Evolutionary conservation across 92 coral and sea anemone genomes (phyloP), one percentile per base, ranked within the genome.

Genomic region (Pocillopora meandrina): DNA sequence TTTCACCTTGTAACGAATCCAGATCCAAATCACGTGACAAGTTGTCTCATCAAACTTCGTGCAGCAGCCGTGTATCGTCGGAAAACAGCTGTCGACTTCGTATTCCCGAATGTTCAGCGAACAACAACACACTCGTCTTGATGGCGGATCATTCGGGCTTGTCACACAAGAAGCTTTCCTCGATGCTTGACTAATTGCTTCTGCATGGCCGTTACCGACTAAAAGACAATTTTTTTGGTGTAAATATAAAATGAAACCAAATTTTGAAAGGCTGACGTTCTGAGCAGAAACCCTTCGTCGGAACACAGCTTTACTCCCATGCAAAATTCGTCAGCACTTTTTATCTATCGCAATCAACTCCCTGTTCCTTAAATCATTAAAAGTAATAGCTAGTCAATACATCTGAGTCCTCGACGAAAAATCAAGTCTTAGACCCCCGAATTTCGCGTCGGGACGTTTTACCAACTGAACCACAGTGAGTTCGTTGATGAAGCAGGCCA

Each of bases 1-100:
- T 72, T 83, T 93, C 71, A 88, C 90, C 67, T 86, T 87, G 83
- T 76, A 80, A 55, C 98, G 95, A 71, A 94, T 56, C 42, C 89
- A 67, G 47, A 61, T 19, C 98, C 98, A 94, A 1, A 82, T 78
- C 68, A 72, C 83, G 73, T 79, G 71, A 82, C 78, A 80, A 1
- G 83, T 33, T 18, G 84, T 80, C 11, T 60, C 47, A 31, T 69
- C 77, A 58, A 83, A 80, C 62, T 70, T 47, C 5, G 76, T 52
- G 57, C 92, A 85, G 56, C 89, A 87, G 67, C 69, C 61, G 31
- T 55, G 55, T 75, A 75, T 89, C n/a, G 64, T 52, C 56, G 86
- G 69, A n/a, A 87, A 81, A 56, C 94, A 94, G 65, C 80, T 69
- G 71, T 92, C 92, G 6, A 90, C 92, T 15, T 88, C 76, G 35